Evolutionary conservation across 2,797 vertebrate genomes (phyloP), one percentile per base, ranked within the genome.

Genomic region (Microtus californicus): DNA sequence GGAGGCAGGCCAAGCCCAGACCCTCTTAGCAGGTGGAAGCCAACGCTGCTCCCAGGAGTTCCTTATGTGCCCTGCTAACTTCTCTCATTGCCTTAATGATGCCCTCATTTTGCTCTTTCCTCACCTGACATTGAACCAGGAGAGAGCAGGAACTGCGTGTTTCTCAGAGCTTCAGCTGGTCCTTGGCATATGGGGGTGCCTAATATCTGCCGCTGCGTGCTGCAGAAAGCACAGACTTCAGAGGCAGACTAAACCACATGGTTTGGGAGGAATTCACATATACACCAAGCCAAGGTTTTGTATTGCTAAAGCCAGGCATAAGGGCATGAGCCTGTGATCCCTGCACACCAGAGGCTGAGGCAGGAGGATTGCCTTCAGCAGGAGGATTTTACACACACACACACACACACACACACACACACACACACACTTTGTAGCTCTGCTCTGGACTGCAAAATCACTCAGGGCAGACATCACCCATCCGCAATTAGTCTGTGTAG

Each of bases 1-100:
- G 61, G 8, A 25, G 77, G 78, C 65, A 87, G 89, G 92, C 78
- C 65, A 31, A 56, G 40, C 71, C 12, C 0, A 1, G 77, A 31
- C 77, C 54, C 81, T 61, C 54, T 78, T 31, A 71, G 93, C 90
- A 89, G 63, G 86, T 51, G n/a, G 85, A 90, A 54, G 91, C 90
- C 54, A 34, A 23, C 61, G 21, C 48, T 25, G 71, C n/a, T 86
- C 48, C 83, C 4, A 0, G 1, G 43, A 67, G 81, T 27, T 9
- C 23, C 31, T n/a, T 51, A 14, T 25, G 5, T 1, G 2, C 87
- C 25, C 69, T 0, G 0, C 0, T 12, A 25, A n/a, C 45, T 71
- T 86, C 74, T 88, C 69, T 65, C 19, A 0, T n/a, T 54, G 74
- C 87, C 67, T 74, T 54, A 2, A 31, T 7, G 56, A 6, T 79